Base-by-base conservation (phyloP, 2,797 vertebrate species). In the Scarus forsteni region DNA sequence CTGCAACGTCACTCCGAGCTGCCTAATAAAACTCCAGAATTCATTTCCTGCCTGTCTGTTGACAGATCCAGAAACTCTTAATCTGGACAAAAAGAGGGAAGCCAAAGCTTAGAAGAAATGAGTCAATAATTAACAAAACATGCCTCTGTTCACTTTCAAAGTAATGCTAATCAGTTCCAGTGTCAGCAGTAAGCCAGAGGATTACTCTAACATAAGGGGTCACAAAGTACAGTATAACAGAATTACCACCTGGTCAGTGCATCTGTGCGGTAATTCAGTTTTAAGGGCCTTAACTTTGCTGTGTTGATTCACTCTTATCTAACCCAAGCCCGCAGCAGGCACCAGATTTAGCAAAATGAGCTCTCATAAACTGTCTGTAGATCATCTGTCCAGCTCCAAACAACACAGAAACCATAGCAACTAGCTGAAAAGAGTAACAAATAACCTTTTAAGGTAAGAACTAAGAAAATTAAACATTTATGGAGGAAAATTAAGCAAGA, bases 61-160 rank as follows among this genome's bases (percentile, higher is more conserved):
- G 8, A 6, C 18, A 38, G 6, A 66, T 44, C 11, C 11, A 70
- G 34, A 63, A 49, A 16, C 13, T 8, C 6, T 0, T 56, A 36
- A 49, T 48, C 19, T 58, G 54, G 50, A 55, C 8, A 13, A 70
- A 58, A 39, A 7, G 13, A 58, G 50, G 34, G 8, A 60, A 51
- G 8, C 14, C 40, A 48, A 10, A 44, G 34, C 48, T 60, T 16
- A 64, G 16, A 18, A 55, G 27, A 27, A 58, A 58, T 46, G 46
- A 35, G 40, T 7, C 1, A 10, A 5, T 43, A 55, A 19, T 44
- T 16, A 18, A 19, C 7, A 54, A 56, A 70, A 48, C 6, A 48
- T 18, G 15, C 27, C n/a, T 64, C 44, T 56, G 12, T 55, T 66
- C n/a, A 43, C 15, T 43, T 70, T 54, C 48, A 48, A 56, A 64